Evolutionary conservation across 2,797 vertebrate species (phyloP).

Genomic region (Xenopus petersii): DNA sequence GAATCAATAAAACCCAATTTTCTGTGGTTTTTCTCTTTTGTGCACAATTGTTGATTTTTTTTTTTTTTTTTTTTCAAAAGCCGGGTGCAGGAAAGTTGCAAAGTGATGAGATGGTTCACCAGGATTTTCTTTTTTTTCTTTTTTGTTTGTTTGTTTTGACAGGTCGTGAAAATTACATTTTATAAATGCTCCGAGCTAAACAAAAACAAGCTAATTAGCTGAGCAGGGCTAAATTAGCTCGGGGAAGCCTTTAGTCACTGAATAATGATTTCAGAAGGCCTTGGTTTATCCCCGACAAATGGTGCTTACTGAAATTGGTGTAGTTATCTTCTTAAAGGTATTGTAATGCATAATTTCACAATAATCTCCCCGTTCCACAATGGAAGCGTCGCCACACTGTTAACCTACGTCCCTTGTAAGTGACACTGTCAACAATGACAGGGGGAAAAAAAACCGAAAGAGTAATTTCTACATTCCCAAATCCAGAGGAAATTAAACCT

Average conservation of each 20-base stretch:
- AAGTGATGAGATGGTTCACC: constrained; percentile 30
- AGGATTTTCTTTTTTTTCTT: constrained; percentile 41
- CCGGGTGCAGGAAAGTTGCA: constrained; percentile 16
- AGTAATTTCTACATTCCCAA: constrained; percentile 57
- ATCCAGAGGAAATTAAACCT: constrained; percentile 62
- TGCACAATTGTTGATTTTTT: constrained; percentile 57
- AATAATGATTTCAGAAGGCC: constrained; percentile 59
- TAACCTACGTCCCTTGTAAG: constrained; percentile 46
- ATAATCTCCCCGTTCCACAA: constrained; percentile 54
- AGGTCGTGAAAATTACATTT: constrained; percentile 64
- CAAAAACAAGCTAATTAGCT: constrained; percentile 59
- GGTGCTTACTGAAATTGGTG: constrained; percentile 55
- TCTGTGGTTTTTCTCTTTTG: constrained; percentile 75
- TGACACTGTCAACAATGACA: constrained; percentile 55
- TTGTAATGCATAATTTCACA: constrained; percentile 50
- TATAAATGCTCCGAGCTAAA: constrained; percentile 59
- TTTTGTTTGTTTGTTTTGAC: constrained; percentile 38
- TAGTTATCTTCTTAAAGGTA: constrained; percentile 57
- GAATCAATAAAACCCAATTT: constrained; percentile 97
- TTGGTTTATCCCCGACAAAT: constrained; percentile 57
- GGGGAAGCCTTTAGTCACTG: constrained; percentile 54
- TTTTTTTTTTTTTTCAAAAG: constrained; percentile 50
- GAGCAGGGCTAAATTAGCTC: constrained; percentile 56
- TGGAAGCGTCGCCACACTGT: constrained; percentile 31
- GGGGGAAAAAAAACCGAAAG: constrained; percentile 40